Conservation (phyloP, 2,797 vertebrate species). For the Brotula barbata region DNA sequence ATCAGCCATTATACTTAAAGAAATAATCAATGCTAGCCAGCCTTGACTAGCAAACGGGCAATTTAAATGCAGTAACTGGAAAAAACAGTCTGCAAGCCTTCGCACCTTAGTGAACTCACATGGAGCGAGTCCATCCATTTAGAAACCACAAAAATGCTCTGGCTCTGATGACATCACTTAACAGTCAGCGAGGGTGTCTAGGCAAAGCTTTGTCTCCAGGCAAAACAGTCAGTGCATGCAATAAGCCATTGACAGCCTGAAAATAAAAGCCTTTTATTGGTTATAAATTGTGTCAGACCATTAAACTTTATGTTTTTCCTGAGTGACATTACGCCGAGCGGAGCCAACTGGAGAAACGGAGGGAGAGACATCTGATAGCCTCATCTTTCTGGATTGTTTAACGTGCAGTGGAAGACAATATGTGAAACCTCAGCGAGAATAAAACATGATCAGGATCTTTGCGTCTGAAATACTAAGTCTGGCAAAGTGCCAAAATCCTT, state of each 20-base stretch:
- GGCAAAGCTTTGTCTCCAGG: conserved; percentile 61
- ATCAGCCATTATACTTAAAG: conserved; percentile 3
- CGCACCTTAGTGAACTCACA: conserved; percentile 60
- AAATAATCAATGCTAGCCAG: conserved; percentile 10
- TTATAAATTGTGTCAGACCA: conserved; percentile 64
- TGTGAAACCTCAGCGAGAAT: background rate
- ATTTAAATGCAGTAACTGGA: conserved; percentile 28
- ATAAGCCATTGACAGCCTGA: conserved; percentile 57
- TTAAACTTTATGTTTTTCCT: conserved; percentile 67
- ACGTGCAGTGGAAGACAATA: conserved; percentile 24
- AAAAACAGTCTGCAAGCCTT: conserved; percentile 26
- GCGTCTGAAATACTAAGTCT: conserved; percentile 11
- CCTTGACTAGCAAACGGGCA: conserved; percentile 37
- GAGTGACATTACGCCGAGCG: conserved; percentile 51
- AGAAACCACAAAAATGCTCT: conserved; percentile 61
- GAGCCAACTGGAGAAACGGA: conserved; percentile 38
- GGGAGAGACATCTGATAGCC: conserved; percentile 40
- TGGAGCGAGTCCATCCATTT: conserved; percentile 46
- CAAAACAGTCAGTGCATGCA: conserved; percentile 58
- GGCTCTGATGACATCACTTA: conserved; percentile 63
- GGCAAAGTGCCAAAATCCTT: conserved; percentile 28
- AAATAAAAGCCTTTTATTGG: conserved; percentile 72
- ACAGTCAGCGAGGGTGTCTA: conserved; percentile 59
- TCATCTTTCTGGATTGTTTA: conserved; percentile 27
- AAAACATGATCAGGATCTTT: conserved; percentile 18